Percentiles rank a stretch among this genome's conserved stretches.
These are phyloP conservation scores for Odontamblyopus rebecca DNA, from an alignment of 2,797 vertebrate genomes.

Conservation along the genomic window DNA sequence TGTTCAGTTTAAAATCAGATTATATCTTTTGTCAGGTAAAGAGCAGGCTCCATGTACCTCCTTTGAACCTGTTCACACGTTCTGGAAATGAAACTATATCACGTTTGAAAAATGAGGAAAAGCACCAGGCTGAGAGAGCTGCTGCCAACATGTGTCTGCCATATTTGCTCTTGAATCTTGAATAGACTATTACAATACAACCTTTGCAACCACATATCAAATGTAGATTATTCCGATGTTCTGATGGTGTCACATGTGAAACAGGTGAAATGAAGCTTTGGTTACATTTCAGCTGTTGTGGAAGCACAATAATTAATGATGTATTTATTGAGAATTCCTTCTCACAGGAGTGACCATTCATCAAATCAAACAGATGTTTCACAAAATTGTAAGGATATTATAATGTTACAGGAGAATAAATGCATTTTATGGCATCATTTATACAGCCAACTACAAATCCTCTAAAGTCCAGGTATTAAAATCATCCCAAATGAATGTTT, in stretches of 20 bases:
- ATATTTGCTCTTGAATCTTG: slow-evolving; percentile 75
- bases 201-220: slow-evolving; percentile 46
- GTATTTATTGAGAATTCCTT: neutral
- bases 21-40: neutral
- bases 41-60: slow-evolving; percentile 28
- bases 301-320: neutral
- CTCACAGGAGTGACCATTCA: neutral
- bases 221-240: slow-evolving; percentile 33
- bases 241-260: slow-evolving; percentile 46
- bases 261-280: slow-evolving; percentile 6
- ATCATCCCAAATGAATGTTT: neutral
- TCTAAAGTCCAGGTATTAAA: neutral
- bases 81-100: slow-evolving; percentile 78
- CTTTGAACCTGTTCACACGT: slow-evolving; percentile 86
- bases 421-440: neutral
- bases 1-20: too few relatives aligned
- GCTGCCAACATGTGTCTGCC: slow-evolving; percentile 88
- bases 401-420: neutral
- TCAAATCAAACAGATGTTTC: slow-evolving; percentile 2
- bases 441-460: neutral
- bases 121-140: slow-evolving; percentile 71
- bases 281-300: neutral
- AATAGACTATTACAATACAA: slow-evolving; percentile 55
- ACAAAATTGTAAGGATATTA: neutral
- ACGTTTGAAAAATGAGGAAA: slow-evolving; percentile 61